These are phyloP conservation scores for Lerema accius DNA, from an alignment of 1,140 invertebrate species.

Conservation along the genomic window DNA sequence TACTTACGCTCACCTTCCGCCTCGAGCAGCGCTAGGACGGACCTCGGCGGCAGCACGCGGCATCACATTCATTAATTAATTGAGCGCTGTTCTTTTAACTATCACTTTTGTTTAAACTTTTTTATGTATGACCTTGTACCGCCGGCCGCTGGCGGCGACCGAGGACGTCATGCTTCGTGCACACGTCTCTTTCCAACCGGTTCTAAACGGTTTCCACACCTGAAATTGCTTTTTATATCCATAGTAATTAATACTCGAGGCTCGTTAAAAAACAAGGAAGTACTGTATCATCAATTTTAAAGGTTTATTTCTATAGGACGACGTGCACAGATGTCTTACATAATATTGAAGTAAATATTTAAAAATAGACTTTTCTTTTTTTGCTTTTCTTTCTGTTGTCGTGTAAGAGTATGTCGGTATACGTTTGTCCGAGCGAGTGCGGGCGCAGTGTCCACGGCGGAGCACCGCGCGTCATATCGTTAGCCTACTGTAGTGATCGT, in stretches of 20 bases:
- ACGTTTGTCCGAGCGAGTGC: no score
- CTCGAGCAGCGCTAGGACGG: slow-evolving; percentile 82
- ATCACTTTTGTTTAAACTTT: neutral
- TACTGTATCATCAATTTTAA: neutral
- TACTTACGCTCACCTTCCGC: slow-evolving; percentile 91
- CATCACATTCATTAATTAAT: no score
- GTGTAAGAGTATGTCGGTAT: no score
- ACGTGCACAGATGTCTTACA: neutral
- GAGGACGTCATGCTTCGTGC: slow-evolving; percentile 2
- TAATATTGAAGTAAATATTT: no score
- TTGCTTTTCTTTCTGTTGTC: no score
- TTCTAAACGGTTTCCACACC: neutral
- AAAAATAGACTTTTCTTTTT: no score
- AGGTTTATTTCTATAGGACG: neutral
- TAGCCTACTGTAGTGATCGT: slow-evolving; percentile 44
- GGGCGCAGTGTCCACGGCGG: slow-evolving; percentile 1
- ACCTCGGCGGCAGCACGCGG: no score
- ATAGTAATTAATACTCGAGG: neutral
- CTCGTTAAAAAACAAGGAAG: neutral
- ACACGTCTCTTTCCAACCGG: neutral
- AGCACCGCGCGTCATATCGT: slow-evolving; percentile 36
- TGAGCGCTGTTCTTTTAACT: neutral
- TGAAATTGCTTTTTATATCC: neutral
- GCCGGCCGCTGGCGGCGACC: neutral
- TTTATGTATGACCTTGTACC: slow-evolving; percentile 2